A percentile compares a stretch with the other conserved stretches of the same genome.
Conservation (phyloP, 1,140 invertebrate genomes). For the Aporrectodea caliginosa region DNA sequence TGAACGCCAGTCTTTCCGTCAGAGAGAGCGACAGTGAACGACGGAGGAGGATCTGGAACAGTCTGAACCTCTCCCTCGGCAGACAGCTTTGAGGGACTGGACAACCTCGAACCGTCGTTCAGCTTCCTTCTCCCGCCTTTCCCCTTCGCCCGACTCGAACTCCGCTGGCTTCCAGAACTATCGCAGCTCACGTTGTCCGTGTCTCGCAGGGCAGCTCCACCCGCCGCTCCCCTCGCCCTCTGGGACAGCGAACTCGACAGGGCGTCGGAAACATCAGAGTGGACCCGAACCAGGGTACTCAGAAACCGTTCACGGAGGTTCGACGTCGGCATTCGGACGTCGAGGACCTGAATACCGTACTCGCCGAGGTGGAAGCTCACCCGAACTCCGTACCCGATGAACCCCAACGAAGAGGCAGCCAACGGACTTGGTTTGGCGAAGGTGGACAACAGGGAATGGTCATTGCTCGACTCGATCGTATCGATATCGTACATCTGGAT, state of each 20-base stretch:
- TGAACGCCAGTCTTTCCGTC: too few species aligned
- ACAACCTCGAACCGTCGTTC: too few species aligned
- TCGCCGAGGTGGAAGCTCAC: slow-evolving; percentile 25
- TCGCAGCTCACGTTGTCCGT: not conserved
- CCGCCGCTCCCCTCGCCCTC: not conserved
- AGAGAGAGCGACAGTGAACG: too few species aligned
- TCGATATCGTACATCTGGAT: slow-evolving; percentile 40
- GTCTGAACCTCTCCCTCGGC: too few species aligned
- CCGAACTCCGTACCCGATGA: slow-evolving; percentile 29
- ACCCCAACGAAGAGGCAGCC: not conserved
- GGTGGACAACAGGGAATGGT: slow-evolving; percentile 12
- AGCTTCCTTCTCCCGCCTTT: not conserved
- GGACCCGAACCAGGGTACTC: not conserved
- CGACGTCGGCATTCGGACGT: slow-evolving; percentile 29
- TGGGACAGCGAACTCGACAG: not conserved
- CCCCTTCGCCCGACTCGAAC: not conserved
- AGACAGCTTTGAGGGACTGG: too few species aligned
- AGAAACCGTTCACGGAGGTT: slow-evolving; percentile 26
- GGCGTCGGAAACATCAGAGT: not conserved
- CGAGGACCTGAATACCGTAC: slow-evolving; percentile 12
- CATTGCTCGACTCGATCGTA: not conserved
- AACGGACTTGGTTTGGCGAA: not conserved
- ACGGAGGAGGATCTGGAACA: too few species aligned
- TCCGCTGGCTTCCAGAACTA: not conserved
- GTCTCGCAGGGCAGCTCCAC: not conserved